These are phyloP conservation scores for Chelidonichthys spinosus DNA, from an alignment of 2,797 vertebrate species.

Conservation along the genomic window DNA sequence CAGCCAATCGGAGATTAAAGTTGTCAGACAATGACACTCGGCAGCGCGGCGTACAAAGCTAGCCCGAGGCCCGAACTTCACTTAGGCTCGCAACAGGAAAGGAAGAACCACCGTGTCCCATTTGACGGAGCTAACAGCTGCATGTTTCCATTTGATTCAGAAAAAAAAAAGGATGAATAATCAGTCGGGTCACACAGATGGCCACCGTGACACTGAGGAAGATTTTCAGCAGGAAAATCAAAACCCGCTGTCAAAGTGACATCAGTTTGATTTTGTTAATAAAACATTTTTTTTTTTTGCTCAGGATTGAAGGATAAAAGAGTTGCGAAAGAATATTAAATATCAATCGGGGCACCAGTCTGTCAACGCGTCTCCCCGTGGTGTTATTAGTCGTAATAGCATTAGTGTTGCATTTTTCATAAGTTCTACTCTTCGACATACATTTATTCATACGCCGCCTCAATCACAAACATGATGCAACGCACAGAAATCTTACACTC, in stretches of 20 bases:
- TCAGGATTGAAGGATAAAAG: constrained; percentile 34
- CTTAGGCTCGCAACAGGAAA: constrained; percentile 11
- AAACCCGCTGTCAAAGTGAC: not conserved
- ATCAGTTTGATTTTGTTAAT: constrained; percentile 5
- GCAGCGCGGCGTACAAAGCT: constrained; percentile 39
- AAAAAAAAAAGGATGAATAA: constrained; percentile 34
- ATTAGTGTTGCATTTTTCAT: constrained; percentile 41
- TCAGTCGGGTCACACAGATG: constrained; percentile 26
- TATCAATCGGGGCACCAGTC: constrained; percentile 35
- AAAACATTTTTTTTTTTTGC: constrained; percentile 19
- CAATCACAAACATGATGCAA: constrained; percentile 57
- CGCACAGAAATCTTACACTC: constrained; percentile 30
- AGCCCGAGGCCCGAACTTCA: constrained; percentile 48
- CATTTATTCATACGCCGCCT: constrained; percentile 48
- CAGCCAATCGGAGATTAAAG: constrained; percentile 74
- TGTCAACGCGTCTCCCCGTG: constrained; percentile 33
- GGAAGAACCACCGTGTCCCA: constrained; percentile 33
- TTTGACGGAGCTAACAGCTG: constrained; percentile 36
- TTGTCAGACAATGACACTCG: constrained; percentile 72
- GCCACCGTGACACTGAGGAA: not conserved
- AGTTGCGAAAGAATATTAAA: constrained; percentile 33
- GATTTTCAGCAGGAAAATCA: constrained; percentile 23
- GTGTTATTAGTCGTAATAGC: constrained; percentile 51
- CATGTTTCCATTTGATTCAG: constrained; percentile 39
- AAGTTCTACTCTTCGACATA: constrained; percentile 23